A percentile compares a stretch with the other conserved stretches of the same genome.
phyloP scores from a whole-genome alignment of 1,140 invertebrate species.

The Uloborus diversus region DNA sequence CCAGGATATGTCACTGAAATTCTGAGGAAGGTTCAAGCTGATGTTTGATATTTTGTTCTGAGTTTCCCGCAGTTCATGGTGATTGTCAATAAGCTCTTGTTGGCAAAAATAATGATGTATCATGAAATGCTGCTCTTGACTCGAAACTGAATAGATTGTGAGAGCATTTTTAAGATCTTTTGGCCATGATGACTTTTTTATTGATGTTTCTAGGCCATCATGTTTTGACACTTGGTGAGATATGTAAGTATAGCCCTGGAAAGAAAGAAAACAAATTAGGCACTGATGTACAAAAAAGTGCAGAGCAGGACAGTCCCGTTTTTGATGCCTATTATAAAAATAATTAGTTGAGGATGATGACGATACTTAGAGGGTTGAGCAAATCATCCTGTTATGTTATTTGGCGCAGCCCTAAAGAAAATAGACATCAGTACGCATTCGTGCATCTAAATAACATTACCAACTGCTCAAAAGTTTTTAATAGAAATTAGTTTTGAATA shows the following conservation, averaged over 20 bases:
- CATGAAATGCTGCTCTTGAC: constrained; percentile 30
- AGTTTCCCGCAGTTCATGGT: constrained; percentile 44
- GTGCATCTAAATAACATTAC: too few species aligned
- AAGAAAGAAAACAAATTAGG: constrained; percentile 6
- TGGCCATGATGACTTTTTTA: constrained; percentile 44
- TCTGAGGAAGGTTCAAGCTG: constrained; percentile 64
- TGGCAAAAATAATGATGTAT: constrained; percentile 55
- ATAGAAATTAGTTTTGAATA: too few species aligned
- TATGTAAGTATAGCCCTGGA: constrained; percentile 24
- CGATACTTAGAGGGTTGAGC: too few species aligned
- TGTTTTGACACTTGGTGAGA: constrained; percentile 43
- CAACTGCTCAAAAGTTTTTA: too few species aligned
- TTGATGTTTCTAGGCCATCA: constrained; percentile 44
- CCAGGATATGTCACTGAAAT: constrained; percentile 71
- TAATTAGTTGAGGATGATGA: too few species aligned
- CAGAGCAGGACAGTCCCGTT: too few species aligned
- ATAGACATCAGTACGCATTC: too few species aligned
- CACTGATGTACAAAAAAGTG: background rate
- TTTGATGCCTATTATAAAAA: too few species aligned
- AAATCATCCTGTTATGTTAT: too few species aligned
- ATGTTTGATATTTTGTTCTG: constrained; percentile 65
- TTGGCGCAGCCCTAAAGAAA: too few species aligned
- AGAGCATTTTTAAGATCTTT: constrained; percentile 52
- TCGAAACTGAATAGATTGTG: constrained; percentile 10
- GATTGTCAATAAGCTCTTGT: constrained; percentile 46